A percentile compares a stretch with the other conserved stretches of the same genome.
Conservation (phyloP, 1,140 invertebrate species). For the Anagrus nilaparvatae region DNA sequence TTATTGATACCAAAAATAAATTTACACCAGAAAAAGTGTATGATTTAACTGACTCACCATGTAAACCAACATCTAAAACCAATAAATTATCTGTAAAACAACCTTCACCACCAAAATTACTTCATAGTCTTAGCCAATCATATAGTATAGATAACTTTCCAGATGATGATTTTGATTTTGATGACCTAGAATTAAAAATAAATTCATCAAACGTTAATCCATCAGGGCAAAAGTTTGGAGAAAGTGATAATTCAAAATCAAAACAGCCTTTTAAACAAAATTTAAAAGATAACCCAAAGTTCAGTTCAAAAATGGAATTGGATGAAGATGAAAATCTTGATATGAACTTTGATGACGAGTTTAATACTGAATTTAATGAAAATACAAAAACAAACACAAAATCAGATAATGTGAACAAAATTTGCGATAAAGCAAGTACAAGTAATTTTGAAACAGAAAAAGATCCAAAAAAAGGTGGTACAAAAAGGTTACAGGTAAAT, state of each 20-base stretch:
- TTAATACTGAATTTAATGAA: no score
- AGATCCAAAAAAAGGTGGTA: background rate
- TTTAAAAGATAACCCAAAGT: no score
- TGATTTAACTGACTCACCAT: constrained; percentile 7
- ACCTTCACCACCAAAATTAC: background rate
- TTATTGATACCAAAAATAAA: background rate
- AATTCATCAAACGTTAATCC: no score
- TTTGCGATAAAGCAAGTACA: no score
- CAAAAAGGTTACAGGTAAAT: background rate
- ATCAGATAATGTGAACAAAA: no score
- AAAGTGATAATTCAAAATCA: no score
- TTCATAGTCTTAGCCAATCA: background rate
- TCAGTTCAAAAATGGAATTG: no score
- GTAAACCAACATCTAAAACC: background rate
- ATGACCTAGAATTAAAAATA: constrained; percentile 17
- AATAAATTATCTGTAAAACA: background rate
- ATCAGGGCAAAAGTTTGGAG: no score
- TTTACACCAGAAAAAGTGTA: constrained; percentile 6
- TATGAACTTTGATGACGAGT: no score
- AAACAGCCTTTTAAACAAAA: no score
- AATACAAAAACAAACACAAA: no score
- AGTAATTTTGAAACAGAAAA: background rate
- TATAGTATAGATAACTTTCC: constrained; percentile 2
- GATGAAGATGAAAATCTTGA: no score
- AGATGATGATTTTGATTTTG: constrained; percentile 20